Percentiles rank a stretch among this genome's conserved stretches.
Conservation (phyloP, 1,140 invertebrate genomes). For the Diorhabda sublineata region DNA sequence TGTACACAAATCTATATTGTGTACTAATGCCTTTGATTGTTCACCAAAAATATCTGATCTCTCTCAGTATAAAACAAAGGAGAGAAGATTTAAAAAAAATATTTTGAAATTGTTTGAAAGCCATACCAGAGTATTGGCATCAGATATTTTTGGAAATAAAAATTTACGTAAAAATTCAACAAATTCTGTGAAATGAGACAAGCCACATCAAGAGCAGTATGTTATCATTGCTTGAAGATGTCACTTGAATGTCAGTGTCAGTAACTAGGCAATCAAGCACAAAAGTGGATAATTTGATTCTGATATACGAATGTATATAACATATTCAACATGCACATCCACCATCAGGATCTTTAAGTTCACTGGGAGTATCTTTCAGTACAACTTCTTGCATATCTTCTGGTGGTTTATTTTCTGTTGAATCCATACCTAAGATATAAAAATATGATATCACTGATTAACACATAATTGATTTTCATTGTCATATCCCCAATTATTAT, state of each 20-base stretch:
- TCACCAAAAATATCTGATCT: no score
- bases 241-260: constrained; percentile 6
- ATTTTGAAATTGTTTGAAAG: no score
- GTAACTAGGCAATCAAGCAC: constrained; percentile 19
- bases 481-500: no score
- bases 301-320: constrained; percentile 10
- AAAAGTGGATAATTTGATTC: constrained; percentile 20
- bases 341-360: constrained; percentile 84
- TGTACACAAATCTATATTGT: no score
- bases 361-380: constrained; percentile 91
- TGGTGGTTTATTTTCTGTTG: constrained; percentile 86
- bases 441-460: no score
- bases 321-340: constrained; percentile 79
- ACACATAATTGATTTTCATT: no score
- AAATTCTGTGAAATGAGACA: neutral
- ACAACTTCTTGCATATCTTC: constrained; percentile 99
- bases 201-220: constrained; percentile 10
- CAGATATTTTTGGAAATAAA: no score
- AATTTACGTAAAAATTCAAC: no score
- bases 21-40: no score
- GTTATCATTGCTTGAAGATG: neutral
- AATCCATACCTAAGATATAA: constrained; percentile 76
- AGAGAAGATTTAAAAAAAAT: no score
- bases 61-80: no score
- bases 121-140: no score